These are phyloP conservation scores for Coleophora deauratella DNA, from an alignment of 2,888 invertebrate genomes.

Conservation along the genomic window DNA sequence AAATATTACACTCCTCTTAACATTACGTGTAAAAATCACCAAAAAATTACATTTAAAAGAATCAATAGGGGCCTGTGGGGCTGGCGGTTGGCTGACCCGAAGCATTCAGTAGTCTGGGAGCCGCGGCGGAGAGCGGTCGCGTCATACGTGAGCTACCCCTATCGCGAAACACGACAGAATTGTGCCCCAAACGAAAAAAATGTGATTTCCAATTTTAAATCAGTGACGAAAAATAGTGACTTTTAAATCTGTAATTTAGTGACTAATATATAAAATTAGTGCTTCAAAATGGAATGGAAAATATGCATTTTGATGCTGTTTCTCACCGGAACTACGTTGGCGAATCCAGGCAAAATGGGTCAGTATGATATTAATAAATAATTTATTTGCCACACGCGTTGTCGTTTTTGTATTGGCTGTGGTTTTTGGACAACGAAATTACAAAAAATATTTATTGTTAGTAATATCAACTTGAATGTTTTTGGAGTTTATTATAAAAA, in stretches of 20 bases:
- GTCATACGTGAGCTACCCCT: conserved; percentile 26
- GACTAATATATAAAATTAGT: too few species aligned
- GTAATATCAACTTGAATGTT: too few species aligned
- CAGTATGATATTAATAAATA: conserved; percentile 44
- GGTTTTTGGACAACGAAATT: conserved; percentile 5
- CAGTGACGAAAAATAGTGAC: conserved; percentile 19
- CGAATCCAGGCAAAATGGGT: conserved; percentile 67
- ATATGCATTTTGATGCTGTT: conserved; percentile 26
- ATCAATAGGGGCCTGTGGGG: conserved; percentile 55
- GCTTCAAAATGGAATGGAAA: conserved; percentile 47
- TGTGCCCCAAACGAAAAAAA: conserved; percentile 23
- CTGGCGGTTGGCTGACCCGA: conserved; percentile 24
- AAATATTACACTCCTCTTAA: conserved; percentile 5
- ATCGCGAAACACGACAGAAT: conserved; percentile 6
- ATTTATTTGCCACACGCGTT: conserved; percentile 41
- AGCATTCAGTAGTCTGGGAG: conserved; percentile 58
- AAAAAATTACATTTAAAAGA: conserved; percentile 72
- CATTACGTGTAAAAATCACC: conserved; percentile 55
- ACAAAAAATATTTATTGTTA: too few species aligned
- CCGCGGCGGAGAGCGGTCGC: conserved; percentile 43
- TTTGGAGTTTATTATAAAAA: too few species aligned
- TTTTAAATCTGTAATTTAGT: too few species aligned
- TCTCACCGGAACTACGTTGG: conserved; percentile 34
- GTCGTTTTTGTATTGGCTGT: conserved; percentile 15
- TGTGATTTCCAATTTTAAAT: conserved; percentile 30